Base-by-base conservation (phyloP, 1,140 invertebrate species). In the Saccostrea cuccullata region DNA sequence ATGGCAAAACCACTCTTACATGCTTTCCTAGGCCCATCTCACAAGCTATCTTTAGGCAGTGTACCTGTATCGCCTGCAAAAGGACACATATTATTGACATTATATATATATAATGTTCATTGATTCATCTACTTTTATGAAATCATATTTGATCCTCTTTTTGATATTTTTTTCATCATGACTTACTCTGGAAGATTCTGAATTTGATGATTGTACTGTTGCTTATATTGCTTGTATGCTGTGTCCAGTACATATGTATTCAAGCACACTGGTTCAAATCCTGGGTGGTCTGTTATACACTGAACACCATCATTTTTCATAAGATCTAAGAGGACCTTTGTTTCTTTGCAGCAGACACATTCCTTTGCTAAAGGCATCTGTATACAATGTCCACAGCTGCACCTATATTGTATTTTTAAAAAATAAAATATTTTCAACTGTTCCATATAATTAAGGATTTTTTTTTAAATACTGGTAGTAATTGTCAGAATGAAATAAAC, bases 231-330 rank as follows among this genome's bases (percentile, higher is more conserved):
- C 5, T 55, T 58, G 55, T 87, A 89, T 26, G 86, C 85, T 23
- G 86, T 89, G 55, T 87, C 73, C 64, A 89, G 58, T 15, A 87
- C 85, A 77, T 36, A 87, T 20, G 73, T 8, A 56, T 89, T 83
- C 64, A 89, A 58, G 40, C 85, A 89, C 15, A 58, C 84, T 87
- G 84, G 67, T 11, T 58, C 13, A 60, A 89, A 89, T 36, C 88
- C 88, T 20, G 58, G 58, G 86, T 88, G 90, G 94, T 73, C 67
- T 73, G 67, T 73, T 23, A 26, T 73, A 30, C 67, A 73, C 67
- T 73, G 23, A 23, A 73, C 67, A 23, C 26, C 26, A 26, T 73
- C 67, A 73, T 73, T 73, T 30, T 73, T 0, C n/a, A 73, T 73
- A 73, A 73, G 67, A 13, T 30, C 23, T 8, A 30, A 30, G 4